These are phyloP conservation scores for Vandiemenella viatica DNA, from an alignment of 2,888 invertebrate species.

Conservation along the genomic window DNA sequence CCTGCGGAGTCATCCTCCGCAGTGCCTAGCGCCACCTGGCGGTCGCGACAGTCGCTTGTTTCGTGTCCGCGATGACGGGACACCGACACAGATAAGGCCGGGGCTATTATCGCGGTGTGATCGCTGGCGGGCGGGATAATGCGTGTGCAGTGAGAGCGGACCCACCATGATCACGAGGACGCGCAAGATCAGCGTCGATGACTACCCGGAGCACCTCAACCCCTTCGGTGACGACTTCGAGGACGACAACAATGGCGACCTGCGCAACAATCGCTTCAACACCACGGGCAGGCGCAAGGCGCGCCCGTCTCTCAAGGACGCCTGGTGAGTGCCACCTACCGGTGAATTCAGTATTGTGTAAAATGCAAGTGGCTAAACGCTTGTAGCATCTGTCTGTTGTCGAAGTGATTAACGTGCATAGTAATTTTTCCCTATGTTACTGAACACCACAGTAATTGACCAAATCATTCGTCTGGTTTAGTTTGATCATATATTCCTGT, in stretches of 20 bases:
- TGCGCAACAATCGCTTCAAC: background rate
- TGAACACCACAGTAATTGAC: too few relatives aligned
- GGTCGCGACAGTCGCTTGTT: background rate
- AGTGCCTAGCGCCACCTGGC: background rate
- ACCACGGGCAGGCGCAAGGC: constrained; percentile 6
- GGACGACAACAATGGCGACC: constrained; percentile 1
- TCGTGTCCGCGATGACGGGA: background rate
- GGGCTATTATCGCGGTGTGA: background rate
- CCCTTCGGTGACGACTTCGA: constrained; percentile 56
- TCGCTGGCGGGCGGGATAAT: background rate
- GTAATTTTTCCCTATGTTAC: too few relatives aligned
- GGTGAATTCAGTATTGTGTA: too few relatives aligned
- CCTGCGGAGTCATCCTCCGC: background rate
- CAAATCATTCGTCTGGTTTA: too few relatives aligned
- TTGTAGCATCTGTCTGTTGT: too few relatives aligned
- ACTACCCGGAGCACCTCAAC: constrained; percentile 63
- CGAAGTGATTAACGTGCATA: too few relatives aligned
- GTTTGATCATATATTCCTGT: too few relatives aligned
- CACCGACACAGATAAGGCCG: background rate
- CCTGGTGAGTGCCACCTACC: constrained; percentile 3
- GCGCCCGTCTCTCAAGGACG: constrained; percentile 4
- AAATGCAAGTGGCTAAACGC: too few relatives aligned
- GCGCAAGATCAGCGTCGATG: constrained; percentile 41
- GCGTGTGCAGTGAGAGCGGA: too few relatives aligned
- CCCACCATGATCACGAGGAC: constrained; percentile 25